Conservation (phyloP, 2,888 invertebrate genomes). For the Linyphia triangularis region DNA sequence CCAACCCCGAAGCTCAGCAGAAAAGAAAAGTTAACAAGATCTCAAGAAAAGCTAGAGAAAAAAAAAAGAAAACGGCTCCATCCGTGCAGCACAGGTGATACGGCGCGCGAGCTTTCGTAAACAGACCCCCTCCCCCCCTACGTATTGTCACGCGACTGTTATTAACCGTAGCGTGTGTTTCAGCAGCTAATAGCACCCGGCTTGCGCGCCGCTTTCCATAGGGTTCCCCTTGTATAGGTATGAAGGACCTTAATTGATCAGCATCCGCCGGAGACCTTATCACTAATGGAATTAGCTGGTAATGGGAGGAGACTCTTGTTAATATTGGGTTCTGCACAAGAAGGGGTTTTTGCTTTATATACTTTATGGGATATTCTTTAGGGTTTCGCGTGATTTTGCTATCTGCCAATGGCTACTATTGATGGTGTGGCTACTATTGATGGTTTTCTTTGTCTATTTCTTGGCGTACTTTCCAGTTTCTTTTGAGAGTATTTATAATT, state of each 20-base stretch:
- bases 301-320: background rate
- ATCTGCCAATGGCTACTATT: no score
- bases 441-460: no score
- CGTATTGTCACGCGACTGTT: constrained; percentile 49
- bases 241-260: background rate
- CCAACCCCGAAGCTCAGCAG: no score
- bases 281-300: background rate
- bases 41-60: background rate
- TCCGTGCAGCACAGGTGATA: background rate
- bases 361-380: no score
- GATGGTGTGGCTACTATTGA: no score
- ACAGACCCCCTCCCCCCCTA: constrained; percentile 19
- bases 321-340: no score
- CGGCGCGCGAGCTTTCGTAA: constrained; percentile 45
- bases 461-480: no score
- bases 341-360: no score
- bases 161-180: constrained; percentile 59
- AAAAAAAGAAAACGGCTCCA: background rate
- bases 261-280: background rate
- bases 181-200: constrained; percentile 17
- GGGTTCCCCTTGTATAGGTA: background rate
- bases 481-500: no score
- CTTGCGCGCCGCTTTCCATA: background rate
- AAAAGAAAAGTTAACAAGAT: no score
- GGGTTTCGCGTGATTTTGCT: no score